These are phyloP conservation scores for Marmota monax DNA, from an alignment of 2,113 vertebrate species.

Conservation along the genomic window DNA sequence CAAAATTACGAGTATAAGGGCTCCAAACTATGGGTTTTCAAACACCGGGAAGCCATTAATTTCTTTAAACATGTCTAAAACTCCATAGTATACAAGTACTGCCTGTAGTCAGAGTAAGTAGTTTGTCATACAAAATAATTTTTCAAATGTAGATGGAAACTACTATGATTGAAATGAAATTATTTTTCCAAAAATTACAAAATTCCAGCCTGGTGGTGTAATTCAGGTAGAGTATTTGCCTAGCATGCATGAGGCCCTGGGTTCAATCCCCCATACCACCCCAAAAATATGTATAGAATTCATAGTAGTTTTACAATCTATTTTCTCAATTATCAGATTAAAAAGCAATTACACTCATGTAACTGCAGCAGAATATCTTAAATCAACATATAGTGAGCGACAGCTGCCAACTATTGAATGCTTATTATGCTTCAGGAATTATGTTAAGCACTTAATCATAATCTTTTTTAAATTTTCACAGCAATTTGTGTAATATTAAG, in stretches of 20 bases:
- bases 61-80: conserved; percentile 43
- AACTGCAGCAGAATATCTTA: neutral
- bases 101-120: neutral
- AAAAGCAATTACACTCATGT: neutral
- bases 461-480: conserved; percentile 45
- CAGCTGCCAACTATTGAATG: neutral
- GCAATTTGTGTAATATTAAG: neutral
- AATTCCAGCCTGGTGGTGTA: neutral
- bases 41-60: neutral
- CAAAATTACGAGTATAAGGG: neutral
- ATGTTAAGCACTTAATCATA: neutral
- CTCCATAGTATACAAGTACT: neutral
- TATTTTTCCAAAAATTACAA: neutral
- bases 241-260: neutral
- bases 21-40: neutral
- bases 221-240: neutral
- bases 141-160: conserved; percentile 10
- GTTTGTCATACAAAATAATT: neutral
- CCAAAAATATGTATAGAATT: neutral
- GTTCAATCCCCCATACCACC: neutral
- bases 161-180: neutral
- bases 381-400: conserved; percentile 4
- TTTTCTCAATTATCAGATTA: conserved; percentile 10
- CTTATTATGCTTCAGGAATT: conserved; percentile 8
- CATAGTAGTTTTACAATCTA: neutral